phyloP scores from a whole-genome alignment of 1,140 invertebrate genomes.

The Tetramorium simillimum region DNA sequence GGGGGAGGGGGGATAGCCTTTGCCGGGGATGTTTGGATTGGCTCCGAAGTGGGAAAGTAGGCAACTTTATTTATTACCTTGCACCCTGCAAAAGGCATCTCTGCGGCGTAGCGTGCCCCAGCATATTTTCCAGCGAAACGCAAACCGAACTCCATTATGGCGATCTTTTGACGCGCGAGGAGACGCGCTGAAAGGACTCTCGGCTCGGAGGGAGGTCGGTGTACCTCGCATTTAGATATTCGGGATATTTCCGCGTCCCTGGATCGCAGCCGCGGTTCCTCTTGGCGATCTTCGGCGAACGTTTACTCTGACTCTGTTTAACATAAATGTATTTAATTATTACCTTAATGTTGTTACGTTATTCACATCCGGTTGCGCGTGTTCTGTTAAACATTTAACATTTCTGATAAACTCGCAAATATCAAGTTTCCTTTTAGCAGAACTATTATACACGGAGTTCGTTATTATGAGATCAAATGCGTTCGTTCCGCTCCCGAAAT shows the following conservation, averaged over 20 bases:
- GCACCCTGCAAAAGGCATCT: constrained; percentile 18
- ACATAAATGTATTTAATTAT: background rate
- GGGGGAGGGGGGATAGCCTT: background rate
- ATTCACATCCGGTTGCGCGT: background rate
- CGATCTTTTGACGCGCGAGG: constrained; percentile 6
- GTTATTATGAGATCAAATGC: background rate
- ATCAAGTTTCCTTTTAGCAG: background rate
- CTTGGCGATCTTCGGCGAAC: background rate
- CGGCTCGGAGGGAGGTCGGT: background rate
- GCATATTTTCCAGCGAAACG: background rate
- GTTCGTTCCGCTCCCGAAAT: background rate
- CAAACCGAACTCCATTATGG: background rate
- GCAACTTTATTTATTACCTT: constrained; percentile 82
- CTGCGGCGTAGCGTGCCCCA: background rate
- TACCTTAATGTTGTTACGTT: background rate
- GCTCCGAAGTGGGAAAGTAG: constrained; percentile 35
- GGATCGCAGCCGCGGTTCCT: background rate
- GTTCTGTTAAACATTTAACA: background rate
- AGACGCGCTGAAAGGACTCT: background rate
- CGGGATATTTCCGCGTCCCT: background rate
- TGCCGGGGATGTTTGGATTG: constrained; percentile 39
- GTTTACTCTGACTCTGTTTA: background rate
- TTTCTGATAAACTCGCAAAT: constrained; percentile 4
- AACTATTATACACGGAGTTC: background rate
- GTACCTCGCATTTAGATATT: background rate